Percentiles rank a stretch among this genome's conserved stretches.
These are phyloP conservation scores for Cololabis saira DNA, from an alignment of 2,113 vertebrate genomes.

Conservation along the genomic window DNA sequence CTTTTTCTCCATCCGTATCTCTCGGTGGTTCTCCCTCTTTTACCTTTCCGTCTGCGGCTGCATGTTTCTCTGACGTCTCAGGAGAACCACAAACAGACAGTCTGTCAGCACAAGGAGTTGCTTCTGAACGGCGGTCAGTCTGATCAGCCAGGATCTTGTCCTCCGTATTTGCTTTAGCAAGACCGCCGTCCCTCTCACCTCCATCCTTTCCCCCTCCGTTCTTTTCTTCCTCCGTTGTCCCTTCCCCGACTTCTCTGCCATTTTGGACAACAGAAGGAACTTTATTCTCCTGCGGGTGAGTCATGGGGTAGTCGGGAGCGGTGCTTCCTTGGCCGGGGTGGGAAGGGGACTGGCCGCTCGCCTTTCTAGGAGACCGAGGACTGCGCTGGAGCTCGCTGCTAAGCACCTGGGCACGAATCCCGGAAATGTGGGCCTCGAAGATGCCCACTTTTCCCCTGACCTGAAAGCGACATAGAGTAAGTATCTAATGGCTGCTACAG, in stretches of 20 bases:
- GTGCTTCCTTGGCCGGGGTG: slow-evolving; percentile 43
- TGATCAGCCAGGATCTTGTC: slow-evolving; percentile 37
- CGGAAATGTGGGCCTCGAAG: slow-evolving; percentile 93
- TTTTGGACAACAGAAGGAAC: slow-evolving; percentile 70
- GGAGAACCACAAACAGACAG: slow-evolving; percentile 7
- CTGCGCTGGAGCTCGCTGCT: slow-evolving; percentile 82
- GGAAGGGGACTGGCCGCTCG: slow-evolving; percentile 36
- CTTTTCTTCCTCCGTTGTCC: slow-evolving; percentile 15
- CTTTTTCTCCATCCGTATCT: slow-evolving; percentile 16
- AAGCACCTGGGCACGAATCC: slow-evolving; percentile 83
- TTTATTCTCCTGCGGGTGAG: slow-evolving; percentile 43
- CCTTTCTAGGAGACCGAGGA: slow-evolving; percentile 79
- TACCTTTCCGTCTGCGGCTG: slow-evolving; percentile 9
- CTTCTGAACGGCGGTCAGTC: slow-evolving; percentile 45
- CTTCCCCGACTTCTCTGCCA: slow-evolving; percentile 68
- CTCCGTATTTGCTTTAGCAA: slow-evolving; percentile 31
- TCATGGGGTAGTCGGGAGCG: slow-evolving; percentile 55
- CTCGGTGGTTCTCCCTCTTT: slow-evolving; percentile 21
- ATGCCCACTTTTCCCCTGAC: slow-evolving; percentile 89
- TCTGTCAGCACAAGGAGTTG: slow-evolving; percentile 25
- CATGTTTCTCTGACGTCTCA: slow-evolving; percentile 17
- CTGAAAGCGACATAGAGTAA: slow-evolving; percentile 48
- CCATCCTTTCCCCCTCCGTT: slow-evolving; percentile 8
- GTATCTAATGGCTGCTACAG: slow-evolving; percentile 3
- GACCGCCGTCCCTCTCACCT: slow-evolving; percentile 23